Percentiles rank a stretch among this genome's conserved stretches.
These are phyloP conservation scores for Megastigmus dorsalis DNA, from an alignment of 2,888 invertebrate species.

Conservation along the genomic window DNA sequence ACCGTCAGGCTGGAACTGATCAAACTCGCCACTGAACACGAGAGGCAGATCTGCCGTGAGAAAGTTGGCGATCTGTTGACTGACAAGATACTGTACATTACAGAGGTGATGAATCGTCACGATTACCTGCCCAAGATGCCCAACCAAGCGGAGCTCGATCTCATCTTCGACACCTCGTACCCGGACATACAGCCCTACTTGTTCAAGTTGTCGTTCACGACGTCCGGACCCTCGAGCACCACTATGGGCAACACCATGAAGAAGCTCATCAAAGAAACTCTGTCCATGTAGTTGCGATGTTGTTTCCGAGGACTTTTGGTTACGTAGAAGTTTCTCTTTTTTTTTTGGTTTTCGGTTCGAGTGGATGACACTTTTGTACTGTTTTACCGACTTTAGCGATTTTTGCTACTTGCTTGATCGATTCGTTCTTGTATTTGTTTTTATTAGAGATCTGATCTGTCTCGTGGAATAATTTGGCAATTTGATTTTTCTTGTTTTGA, in stretches of 20 bases:
- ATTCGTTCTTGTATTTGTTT: too few relatives aligned
- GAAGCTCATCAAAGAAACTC: slow-evolving; percentile 86
- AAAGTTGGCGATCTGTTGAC: slow-evolving; percentile 90
- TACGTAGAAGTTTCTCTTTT: slow-evolving; percentile 11
- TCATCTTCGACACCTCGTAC: slow-evolving; percentile 95
- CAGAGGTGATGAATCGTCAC: slow-evolving; percentile 95
- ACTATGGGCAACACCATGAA: slow-evolving; percentile 93
- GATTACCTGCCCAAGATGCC: slow-evolving; percentile 98
- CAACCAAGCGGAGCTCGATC: slow-evolving; percentile 91
- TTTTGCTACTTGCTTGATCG: background rate
- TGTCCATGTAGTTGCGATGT: slow-evolving; percentile 53
- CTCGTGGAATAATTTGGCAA: too few relatives aligned
- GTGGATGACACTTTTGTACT: background rate
- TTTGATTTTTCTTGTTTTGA: too few relatives aligned
- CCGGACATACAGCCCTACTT: slow-evolving; percentile 97
- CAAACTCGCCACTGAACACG: slow-evolving; percentile 89
- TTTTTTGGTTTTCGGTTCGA: background rate
- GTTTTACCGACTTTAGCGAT: background rate
- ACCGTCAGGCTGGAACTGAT: slow-evolving; percentile 93
- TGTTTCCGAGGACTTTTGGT: background rate
- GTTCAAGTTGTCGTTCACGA: slow-evolving; percentile 91
- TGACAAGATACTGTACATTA: slow-evolving; percentile 95
- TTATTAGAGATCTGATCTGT: too few relatives aligned
- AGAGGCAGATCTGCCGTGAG: slow-evolving; percentile 90
- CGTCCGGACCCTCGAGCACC: slow-evolving; percentile 85